A percentile compares a stretch with the other conserved stretches of the same genome.
phyloP scores from a whole-genome alignment of 1,140 invertebrate genomes.

The Drosophila baimaii region DNA sequence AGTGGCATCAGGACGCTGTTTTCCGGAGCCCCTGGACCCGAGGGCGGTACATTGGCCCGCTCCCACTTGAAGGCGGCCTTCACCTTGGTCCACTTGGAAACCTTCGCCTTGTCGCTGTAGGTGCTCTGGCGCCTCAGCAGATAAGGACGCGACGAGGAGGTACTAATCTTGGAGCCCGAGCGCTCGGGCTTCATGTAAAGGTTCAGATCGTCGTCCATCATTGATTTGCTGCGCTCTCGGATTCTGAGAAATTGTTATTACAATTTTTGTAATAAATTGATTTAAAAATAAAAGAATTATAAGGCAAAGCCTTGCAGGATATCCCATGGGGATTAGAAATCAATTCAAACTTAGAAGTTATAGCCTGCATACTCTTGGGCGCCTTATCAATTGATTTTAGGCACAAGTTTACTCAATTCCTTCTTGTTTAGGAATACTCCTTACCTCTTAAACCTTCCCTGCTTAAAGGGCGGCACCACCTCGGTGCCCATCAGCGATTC shows the following conservation, averaged over 20 bases:
- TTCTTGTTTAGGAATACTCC: not conserved
- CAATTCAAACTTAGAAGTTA: too few species aligned
- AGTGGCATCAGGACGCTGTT: slow-evolving; percentile 74
- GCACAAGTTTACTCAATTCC: too few species aligned
- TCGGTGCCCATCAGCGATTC: slow-evolving; percentile 82
- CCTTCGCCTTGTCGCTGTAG: slow-evolving; percentile 82
- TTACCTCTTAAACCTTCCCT: slow-evolving; percentile 69
- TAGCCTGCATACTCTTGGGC: too few species aligned
- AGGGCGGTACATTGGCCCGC: slow-evolving; percentile 85
- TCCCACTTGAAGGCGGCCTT: slow-evolving; percentile 93
- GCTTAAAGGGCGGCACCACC: slow-evolving; percentile 61
- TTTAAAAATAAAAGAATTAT: not conserved
- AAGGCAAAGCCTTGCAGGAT: not conserved
- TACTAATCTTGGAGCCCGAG: slow-evolving; percentile 29
- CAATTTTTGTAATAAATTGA: not conserved
- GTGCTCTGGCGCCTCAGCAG: slow-evolving; percentile 77
- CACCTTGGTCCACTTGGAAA: slow-evolving; percentile 92
- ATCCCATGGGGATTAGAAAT: not conserved
- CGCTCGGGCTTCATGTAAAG: slow-evolving; percentile 64
- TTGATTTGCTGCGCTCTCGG: slow-evolving; percentile 85
- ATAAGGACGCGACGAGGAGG: slow-evolving; percentile 56
- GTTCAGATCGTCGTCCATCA: slow-evolving; percentile 84
- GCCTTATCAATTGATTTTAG: too few species aligned
- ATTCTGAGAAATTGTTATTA: slow-evolving; percentile 44
- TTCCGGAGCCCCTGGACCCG: slow-evolving; percentile 78